Conservation (phyloP, 2,113 vertebrate species). For the Calyptomena viridis region DNA sequence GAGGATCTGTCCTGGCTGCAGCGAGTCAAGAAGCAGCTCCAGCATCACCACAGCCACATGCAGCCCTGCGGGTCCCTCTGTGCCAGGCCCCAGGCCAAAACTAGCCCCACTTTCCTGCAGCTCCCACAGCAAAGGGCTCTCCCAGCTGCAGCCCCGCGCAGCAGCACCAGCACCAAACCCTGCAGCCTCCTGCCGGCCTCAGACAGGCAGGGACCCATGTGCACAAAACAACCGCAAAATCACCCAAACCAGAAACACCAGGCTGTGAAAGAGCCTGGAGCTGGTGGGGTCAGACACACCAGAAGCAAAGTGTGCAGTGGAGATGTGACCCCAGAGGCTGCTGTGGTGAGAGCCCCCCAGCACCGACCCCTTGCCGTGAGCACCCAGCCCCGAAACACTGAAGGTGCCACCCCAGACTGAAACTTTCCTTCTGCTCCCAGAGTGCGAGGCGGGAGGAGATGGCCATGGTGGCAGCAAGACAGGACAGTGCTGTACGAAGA, state of each 20-base stretch:
- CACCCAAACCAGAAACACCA: fast-evolving
- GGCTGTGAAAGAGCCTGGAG: not conserved
- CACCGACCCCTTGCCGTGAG: not conserved
- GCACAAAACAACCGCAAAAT: fast-evolving
- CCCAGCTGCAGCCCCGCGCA: fast-evolving
- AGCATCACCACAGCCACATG: not conserved
- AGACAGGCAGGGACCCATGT: not conserved
- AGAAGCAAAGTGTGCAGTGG: fast-evolving
- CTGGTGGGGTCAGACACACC: fast-evolving
- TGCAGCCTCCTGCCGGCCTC: not conserved
- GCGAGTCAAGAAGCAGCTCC: not conserved
- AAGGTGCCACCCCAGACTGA: not conserved
- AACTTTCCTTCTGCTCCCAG: slow-evolving; percentile 98
- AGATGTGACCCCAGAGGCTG: fast-evolving
- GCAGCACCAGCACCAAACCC: not conserved
- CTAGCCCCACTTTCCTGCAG: fast-evolving
- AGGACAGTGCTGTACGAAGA: not conserved
- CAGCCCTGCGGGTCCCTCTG: not conserved
- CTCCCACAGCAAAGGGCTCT: not conserved
- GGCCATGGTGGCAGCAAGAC: slow-evolving; percentile 78
- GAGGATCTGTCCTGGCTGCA: not conserved
- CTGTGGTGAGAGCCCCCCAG: not conserved
- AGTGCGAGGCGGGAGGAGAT: slow-evolving; percentile 94
- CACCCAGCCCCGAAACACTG: not conserved
- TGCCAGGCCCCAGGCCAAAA: not conserved